These are phyloP conservation scores for Yponomeuta cagnagella DNA, from an alignment of 2,888 invertebrate genomes.

Conservation along the genomic window DNA sequence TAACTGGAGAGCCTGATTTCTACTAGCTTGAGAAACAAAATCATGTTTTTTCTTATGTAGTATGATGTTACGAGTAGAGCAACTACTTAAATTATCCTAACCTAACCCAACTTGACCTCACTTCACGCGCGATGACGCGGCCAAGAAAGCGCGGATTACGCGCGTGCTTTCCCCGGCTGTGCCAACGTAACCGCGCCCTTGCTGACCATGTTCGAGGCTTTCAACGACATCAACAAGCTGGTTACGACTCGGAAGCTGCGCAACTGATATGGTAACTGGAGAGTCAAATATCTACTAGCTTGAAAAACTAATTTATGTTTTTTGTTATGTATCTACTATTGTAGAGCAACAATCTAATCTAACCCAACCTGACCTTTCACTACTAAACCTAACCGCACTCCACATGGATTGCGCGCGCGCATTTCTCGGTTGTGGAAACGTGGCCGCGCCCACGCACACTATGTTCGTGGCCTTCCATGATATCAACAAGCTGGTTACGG, in stretches of 20 bases:
- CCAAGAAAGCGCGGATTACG: too few species aligned
- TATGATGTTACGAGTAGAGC: not conserved
- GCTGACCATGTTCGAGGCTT: constrained; percentile 91
- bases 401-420: too few species aligned
- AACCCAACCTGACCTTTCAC: too few species aligned
- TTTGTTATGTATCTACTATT: too few species aligned
- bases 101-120: too few species aligned
- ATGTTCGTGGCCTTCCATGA: constrained; percentile 92
- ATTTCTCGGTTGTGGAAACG: constrained; percentile 74
- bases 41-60: too few species aligned
- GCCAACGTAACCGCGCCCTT: constrained; percentile 74
- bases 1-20: not conserved
- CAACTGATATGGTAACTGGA: constrained; percentile 20
- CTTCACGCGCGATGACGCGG: too few species aligned
- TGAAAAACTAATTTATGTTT: too few species aligned
- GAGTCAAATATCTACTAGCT: too few species aligned
- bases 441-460: constrained; percentile 82
- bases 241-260: constrained; percentile 85
- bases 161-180: constrained; percentile 63
- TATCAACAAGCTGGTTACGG: constrained; percentile 85
- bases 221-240: constrained; percentile 79
- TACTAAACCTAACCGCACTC: too few species aligned
- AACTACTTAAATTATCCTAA: not conserved
- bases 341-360: too few species aligned
- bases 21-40: too few species aligned